Evolutionary conservation across 2,888 invertebrate genomes (phyloP).

Genomic region (Villa cingulata): DNA sequence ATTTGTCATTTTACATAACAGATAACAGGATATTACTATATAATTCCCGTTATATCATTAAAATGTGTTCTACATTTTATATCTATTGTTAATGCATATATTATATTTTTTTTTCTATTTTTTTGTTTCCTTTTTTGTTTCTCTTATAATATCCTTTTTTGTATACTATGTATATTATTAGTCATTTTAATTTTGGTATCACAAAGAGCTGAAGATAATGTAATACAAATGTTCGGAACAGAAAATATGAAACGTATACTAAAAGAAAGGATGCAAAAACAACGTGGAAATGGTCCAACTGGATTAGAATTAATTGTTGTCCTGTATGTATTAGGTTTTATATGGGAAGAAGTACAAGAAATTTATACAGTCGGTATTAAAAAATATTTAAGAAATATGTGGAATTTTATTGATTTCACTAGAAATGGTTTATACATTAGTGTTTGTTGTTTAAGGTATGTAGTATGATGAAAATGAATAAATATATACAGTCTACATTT

Average conservation of each 20-base stretch:
- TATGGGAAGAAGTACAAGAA: conserved; percentile 86
- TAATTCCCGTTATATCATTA: no score
- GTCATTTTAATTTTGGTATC: conserved; percentile 86
- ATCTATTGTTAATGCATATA: no score
- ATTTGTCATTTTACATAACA: no score
- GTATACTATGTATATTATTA: no score
- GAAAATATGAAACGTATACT: conserved; percentile 50
- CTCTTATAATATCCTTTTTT: no score
- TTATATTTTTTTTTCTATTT: background rate
- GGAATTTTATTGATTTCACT: conserved; percentile 94
- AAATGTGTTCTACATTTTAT: no score
- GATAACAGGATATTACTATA: no score
- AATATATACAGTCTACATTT: no score
- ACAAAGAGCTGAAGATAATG: conserved; percentile 70
- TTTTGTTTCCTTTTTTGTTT: background rate
- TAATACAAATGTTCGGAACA: conserved; percentile 58
- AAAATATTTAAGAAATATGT: conserved; percentile 79
- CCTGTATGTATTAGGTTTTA: conserved; percentile 74
- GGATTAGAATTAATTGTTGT: conserved; percentile 70
- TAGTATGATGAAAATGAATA: background rate
- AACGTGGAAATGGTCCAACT: conserved; percentile 76
- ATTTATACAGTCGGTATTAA: conserved; percentile 77
- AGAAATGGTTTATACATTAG: conserved; percentile 74
- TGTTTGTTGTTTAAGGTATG: conserved; percentile 48
- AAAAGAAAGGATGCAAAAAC: conserved; percentile 49